Conservation (phyloP, 2,797 vertebrate species). For the Melanotaenia nigrans region DNA sequence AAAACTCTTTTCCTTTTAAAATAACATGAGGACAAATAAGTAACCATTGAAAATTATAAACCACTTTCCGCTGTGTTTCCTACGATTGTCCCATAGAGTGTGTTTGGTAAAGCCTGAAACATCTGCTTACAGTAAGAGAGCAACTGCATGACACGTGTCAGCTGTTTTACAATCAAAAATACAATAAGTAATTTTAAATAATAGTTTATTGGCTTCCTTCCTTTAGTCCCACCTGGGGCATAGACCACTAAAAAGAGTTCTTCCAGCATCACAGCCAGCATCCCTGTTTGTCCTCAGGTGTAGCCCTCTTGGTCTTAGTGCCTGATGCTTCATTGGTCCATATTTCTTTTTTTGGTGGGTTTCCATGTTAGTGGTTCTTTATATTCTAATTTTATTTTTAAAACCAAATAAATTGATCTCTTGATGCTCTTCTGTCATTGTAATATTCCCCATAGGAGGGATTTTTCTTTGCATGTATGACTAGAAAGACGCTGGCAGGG, state of each 20-base stretch:
- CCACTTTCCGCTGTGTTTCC: background rate
- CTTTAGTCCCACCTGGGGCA: background rate
- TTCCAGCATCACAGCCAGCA: background rate
- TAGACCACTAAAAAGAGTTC: background rate
- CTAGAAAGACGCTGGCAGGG: constrained; percentile 35
- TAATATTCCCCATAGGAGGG: constrained; percentile 22
- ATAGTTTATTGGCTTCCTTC: constrained; percentile 18
- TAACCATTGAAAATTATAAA: background rate
- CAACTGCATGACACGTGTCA: constrained; percentile 1
- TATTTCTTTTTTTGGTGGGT: background rate
- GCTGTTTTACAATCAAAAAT: constrained; percentile 6
- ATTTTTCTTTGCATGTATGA: constrained; percentile 16
- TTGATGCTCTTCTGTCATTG: background rate
- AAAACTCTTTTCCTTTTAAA: background rate
- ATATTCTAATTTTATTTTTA: background rate
- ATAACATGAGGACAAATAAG: background rate
- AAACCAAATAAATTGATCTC: background rate
- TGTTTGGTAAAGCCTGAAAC: background rate
- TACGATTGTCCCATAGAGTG: background rate
- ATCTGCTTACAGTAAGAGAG: background rate
- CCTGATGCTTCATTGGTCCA: background rate
- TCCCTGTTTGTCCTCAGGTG: background rate
- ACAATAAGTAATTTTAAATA: constrained; percentile 29
- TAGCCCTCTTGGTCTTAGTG: background rate
- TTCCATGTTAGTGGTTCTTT: background rate